Conservation (phyloP, 1,140 invertebrate species). For the honey bee (Apis mellifera) region Amel_HAv3.1 CM009931.2:17709501-17710000, state of each 20-base stretch:
- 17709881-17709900: no score
- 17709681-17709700: background rate
- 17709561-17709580: conserved; percentile 29
- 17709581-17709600: background rate
- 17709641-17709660: conserved; percentile 18
- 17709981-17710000: no score
- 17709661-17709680: conserved; percentile 50
- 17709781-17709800: background rate
- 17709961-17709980: no score
- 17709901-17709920: no score
- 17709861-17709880: background rate
- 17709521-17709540: background rate
- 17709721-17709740: conserved; percentile 21
- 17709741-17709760: background rate
- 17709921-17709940: no score
- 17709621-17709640: conserved; percentile 11
- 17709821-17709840: no score
- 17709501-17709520: conserved; percentile 5
- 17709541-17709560: background rate
- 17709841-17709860: background rate
- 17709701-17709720: conserved; percentile 37
- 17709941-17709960: no score
- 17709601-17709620: conserved; percentile 33
- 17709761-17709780: background rate
- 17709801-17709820: background rate